phyloP scores from a whole-genome alignment of 2,113 vertebrate species.

The Muscicapa adusta region DNA sequence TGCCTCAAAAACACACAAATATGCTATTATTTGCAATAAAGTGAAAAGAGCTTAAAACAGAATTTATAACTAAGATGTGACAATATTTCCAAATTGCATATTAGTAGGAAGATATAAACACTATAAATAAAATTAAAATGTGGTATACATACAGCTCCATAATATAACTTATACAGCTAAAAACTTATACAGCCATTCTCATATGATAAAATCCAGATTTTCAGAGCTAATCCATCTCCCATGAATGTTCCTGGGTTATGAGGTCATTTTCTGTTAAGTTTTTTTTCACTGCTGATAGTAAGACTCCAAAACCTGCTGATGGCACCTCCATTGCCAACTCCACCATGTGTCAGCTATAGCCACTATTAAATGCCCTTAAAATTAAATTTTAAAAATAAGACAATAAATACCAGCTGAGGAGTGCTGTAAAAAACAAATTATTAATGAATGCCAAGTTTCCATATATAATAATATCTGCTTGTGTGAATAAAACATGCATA shows the following conservation, averaged over 20 bases:
- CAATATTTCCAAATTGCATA: background rate
- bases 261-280: background rate
- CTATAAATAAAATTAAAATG: background rate
- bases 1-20: background rate
- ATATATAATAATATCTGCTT: background rate
- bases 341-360: background rate
- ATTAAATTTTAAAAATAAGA: background rate
- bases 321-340: background rate
- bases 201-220: background rate
- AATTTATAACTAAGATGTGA: background rate
- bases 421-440: background rate
- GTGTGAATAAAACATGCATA: background rate
- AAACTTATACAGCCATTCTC: background rate
- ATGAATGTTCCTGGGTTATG: background rate
- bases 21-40: background rate
- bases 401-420: background rate
- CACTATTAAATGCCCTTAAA: background rate
- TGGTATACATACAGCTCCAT: background rate
- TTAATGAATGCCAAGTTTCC: background rate
- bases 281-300: background rate
- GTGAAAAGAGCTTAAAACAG: background rate
- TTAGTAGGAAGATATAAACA: background rate
- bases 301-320: background rate
- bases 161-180: background rate
- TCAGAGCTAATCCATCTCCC: background rate